These are phyloP conservation scores for Megalops cyprinoides DNA, from an alignment of 2,797 vertebrate species.

Conservation along the genomic window DNA sequence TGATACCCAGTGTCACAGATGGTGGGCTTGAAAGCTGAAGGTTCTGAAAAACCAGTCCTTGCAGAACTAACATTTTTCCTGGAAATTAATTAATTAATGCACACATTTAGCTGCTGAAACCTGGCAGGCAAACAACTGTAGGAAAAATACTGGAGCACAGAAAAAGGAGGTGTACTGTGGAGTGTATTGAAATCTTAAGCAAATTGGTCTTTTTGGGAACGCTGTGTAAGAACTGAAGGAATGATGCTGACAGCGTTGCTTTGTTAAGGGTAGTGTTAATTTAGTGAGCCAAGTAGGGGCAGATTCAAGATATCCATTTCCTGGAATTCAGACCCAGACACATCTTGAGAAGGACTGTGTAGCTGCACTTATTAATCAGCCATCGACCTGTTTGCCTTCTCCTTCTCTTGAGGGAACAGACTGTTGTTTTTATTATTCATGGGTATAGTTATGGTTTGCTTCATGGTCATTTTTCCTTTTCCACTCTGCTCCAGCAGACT, in stretches of 20 bases:
- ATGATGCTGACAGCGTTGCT: not conserved
- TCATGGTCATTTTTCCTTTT: conserved; percentile 32
- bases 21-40: conserved; percentile 28
- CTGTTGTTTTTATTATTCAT: conserved; percentile 59
- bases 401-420: conserved; percentile 43
- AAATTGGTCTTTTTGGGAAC: not conserved
- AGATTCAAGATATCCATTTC: conserved; percentile 21
- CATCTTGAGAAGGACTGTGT: not conserved
- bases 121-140: not conserved
- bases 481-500: conserved; percentile 37
- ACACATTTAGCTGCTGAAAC: not conserved
- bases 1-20: conserved; percentile 4
- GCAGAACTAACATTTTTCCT: conserved; percentile 33
- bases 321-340: conserved; percentile 16
- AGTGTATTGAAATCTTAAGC: not conserved
- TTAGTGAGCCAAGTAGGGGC: not conserved
- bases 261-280: not conserved
- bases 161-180: not conserved
- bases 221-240: not conserved
- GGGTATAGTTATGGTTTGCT: conserved; percentile 44
- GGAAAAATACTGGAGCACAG: not conserved
- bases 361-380: conserved; percentile 51
- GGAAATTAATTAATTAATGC: conserved; percentile 35
- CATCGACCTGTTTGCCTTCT: conserved; percentile 62
- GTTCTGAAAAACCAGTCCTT: conserved; percentile 26